Evolutionary conservation across 2,888 invertebrate species (phyloP), one percentile per base, ranked within the genome.

Genomic region (Lasioglossum lativentre): DNA sequence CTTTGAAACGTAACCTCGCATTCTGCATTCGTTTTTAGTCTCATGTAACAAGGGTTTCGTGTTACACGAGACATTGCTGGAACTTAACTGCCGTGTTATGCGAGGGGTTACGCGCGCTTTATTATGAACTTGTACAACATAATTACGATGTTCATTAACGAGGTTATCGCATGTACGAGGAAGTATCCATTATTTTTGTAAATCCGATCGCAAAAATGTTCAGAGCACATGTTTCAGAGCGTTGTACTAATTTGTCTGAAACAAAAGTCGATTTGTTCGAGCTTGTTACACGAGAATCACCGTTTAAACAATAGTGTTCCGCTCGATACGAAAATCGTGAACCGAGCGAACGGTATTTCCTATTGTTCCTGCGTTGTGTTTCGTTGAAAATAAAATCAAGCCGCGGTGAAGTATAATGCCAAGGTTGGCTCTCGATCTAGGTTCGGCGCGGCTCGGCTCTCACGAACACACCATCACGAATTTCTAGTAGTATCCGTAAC

Each of bases 401-500:
- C 56, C 56, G 40, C 30, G 40, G 27, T 42, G 66, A 47, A 76
- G 73, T 45, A 83, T 73, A 83, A 73, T 77, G 56, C 78, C 84
- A 83, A 74, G 84, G 68, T 68, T 84, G n/a, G 68, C 68, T 45
- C 19, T 45, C 19, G 19, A 42, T 68, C 16, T 75, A 80, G 38
- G 63, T 82, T 71, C 52, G 79, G n/a, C 38, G 12, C 42, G 74
- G 73, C 59, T 78, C 63, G 71, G 75, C 45, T 85, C 75, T 80
- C 80, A 81, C 74, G n/a, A 63, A 78, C 71, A 68, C 66, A 34
- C 27, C 52, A 38, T 19, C 56, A 71, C 75, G 59, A 75, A 79
- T 77, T 79, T 77, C 74, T 77, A 79, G 47, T 34, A 59, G 68
- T 42, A 72, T 77, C 40, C 66, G 83, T 34, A 63, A 86, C 87